These are phyloP conservation scores for Hycleus phaleratus DNA, from an alignment of 1,140 invertebrate genomes.

Conservation along the genomic window DNA sequence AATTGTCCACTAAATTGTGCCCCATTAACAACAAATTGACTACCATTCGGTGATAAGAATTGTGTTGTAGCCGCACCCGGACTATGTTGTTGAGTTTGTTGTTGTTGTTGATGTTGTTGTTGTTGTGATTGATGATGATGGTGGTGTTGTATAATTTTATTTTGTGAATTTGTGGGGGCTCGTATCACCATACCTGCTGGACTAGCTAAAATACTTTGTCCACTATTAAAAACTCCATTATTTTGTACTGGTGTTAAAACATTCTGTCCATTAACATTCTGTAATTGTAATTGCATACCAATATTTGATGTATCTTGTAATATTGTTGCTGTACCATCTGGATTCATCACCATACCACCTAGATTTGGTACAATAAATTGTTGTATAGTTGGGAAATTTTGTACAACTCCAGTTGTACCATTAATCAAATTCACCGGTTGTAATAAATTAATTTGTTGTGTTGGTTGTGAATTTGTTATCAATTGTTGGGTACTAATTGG, in stretches of 20 bases:
- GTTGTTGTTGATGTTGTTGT: too few relatives aligned
- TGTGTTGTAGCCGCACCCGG: conserved; percentile 56
- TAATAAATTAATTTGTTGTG: conserved; percentile 68
- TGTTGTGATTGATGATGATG: too few relatives aligned
- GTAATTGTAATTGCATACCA: conserved; percentile 67
- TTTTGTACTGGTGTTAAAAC: conserved; percentile 67
- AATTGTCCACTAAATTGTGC: conserved; percentile 68
- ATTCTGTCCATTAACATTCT: conserved; percentile 72
- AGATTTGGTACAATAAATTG: conserved; percentile 75
- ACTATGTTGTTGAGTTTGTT: conserved; percentile 45
- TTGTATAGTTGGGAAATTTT: conserved; percentile 71
- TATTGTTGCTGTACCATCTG: conserved; percentile 55
- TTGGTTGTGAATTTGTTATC: conserved; percentile 58
- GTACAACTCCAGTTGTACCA: conserved; percentile 60
- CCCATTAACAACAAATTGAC: conserved; percentile 65
- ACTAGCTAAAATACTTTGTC: conserved; percentile 58
- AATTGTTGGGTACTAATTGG: conserved; percentile 51
- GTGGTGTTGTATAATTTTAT: conserved; percentile 64
- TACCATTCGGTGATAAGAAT: conserved; percentile 60
- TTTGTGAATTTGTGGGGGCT: conserved; percentile 57
- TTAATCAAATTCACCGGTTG: conserved; percentile 75
- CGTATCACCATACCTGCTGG: conserved; percentile 70
- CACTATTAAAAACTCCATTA: conserved; percentile 47
- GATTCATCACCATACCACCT: conserved; percentile 45
- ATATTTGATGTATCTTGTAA: conserved; percentile 61